Base-by-base conservation (phyloP, 2,797 vertebrate genomes). In the Xenopus petersii region DNA sequence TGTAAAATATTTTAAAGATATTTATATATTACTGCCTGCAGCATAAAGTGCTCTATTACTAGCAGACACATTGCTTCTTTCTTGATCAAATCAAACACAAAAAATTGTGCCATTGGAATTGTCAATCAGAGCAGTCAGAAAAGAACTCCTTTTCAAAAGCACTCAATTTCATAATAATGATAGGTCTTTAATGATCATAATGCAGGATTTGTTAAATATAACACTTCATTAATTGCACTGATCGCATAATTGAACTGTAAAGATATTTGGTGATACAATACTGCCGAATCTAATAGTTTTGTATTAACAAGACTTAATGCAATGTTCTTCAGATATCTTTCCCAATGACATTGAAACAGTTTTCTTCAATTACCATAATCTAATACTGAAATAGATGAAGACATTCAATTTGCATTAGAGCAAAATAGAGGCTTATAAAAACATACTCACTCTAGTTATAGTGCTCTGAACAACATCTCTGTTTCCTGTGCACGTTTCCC, bases 301-400 rank as follows among this genome's bases (percentile, higher is more conserved):
- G 1, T 17, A 58, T 58, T 58, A 58, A 58, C 55, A 58, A 3
- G 15, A 10, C 48, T 5, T 12, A 24, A 15, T 48, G 48, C 30
- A 17, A 70, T 65, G 56, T 33, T 64, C 60, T 75, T 70, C 26
- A 71, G 59, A 47, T 49, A 59, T 58, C 61, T 70, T 71, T 59
- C 24, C 54, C 67, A 63, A 26, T 75, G 74, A 71, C 67, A 75
- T 65, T 65, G 61, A 75, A 49, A 59, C 62, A 16, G 36, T 4
- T 64, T 75, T 69, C 48, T 64, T 69, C 67, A 75, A 75, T 75
- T 70, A 70, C 24, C 67, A 70, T 70, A 75, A 70, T 70, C 33
- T 70, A 70, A 68, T 68, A 75, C 64, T 74, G 12, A 47, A 69
- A 75, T 63, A 17, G 70, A 64, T 75, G 63, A 64, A 69, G 67